These are phyloP conservation scores for Ia io DNA, from an alignment of 2,113 vertebrate species.

Conservation along the genomic window DNA sequence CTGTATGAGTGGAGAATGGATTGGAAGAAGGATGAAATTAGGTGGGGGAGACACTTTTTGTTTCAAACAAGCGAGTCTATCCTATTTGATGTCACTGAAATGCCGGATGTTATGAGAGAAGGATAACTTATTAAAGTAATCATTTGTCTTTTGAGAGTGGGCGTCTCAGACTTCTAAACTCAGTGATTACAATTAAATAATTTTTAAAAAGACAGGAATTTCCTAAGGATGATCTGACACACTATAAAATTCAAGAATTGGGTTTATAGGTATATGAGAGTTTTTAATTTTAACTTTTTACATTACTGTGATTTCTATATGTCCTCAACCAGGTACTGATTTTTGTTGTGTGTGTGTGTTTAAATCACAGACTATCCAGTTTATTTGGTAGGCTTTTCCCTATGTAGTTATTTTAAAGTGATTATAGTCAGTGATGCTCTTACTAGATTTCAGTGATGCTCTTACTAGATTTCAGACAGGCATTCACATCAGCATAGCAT, in stretches of 20 bases:
- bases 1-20: background rate
- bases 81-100: background rate
- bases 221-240: background rate
- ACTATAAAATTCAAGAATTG: background rate
- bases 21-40: background rate
- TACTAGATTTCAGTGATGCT: background rate
- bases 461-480: background rate
- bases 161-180: background rate
- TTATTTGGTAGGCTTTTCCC: background rate
- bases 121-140: background rate
- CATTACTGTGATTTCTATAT: background rate
- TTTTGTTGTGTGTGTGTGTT: background rate
- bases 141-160: constrained; percentile 19
- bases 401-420: background rate
- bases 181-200: background rate
- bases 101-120: background rate
- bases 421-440: background rate
- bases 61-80: background rate
- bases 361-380: background rate
- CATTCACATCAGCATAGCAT: background rate
- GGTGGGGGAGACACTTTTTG: background rate
- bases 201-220: constrained; percentile 10
- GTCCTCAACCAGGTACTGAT: background rate
- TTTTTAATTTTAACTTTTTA: constrained; percentile 25
- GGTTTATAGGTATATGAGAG: background rate